These are phyloP conservation scores for Hippopotamus amphibius DNA, from an alignment of 2,113 vertebrate species.

Conservation along the genomic window DNA sequence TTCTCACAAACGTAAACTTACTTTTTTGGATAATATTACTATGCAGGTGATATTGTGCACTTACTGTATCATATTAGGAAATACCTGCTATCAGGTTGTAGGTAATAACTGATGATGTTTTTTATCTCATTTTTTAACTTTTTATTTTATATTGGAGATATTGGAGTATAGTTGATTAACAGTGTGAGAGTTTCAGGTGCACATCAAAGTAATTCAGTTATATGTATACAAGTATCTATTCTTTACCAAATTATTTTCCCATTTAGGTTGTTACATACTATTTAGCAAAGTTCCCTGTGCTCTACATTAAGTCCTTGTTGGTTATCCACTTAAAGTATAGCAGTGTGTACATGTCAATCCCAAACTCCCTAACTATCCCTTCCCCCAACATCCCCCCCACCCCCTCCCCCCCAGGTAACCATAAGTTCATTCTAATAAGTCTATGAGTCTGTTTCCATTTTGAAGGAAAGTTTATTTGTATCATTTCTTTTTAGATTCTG, in stretches of 20 bases:
- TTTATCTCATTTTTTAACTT: neutral
- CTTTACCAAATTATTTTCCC: neutral
- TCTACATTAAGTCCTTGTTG: neutral
- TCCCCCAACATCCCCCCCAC: neutral
- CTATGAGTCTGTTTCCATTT: neutral
- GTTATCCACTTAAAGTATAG: neutral
- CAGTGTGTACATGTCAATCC: neutral
- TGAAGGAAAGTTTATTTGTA: neutral
- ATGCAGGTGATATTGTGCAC: neutral
- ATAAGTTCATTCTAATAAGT: neutral
- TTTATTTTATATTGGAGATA: neutral
- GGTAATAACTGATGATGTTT: neutral
- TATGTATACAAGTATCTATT: neutral
- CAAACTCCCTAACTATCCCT: neutral
- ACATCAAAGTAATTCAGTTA: neutral
- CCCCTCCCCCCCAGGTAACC: neutral
- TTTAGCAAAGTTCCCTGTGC: neutral
- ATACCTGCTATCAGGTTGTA: neutral
- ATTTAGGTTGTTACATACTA: neutral
- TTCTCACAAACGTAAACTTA: neutral
- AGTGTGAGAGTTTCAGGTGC: neutral
- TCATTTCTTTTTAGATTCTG: neutral
- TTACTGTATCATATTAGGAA: neutral
- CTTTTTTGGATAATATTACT: neutral
- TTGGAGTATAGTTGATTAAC: neutral